Evolutionary conservation across 2,113 vertebrate species (phyloP), one percentile per base, ranked within the genome.

Genomic region (Nettapus auritus): DNA sequence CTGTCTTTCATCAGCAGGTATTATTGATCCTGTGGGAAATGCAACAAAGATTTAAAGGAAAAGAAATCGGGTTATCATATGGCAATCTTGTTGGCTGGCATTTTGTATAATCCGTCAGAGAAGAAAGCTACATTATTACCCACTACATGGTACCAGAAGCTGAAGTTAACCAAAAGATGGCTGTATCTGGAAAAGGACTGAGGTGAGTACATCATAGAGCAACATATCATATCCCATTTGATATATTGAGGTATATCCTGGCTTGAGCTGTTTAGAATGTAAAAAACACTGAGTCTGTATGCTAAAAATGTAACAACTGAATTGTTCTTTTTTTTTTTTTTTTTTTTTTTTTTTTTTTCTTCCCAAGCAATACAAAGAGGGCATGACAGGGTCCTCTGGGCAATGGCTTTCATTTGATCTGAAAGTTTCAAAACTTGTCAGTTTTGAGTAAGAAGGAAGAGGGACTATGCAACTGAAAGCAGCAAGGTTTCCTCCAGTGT

Each of bases 1-100:
- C 81, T 70, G 53, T 89, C 36, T 91, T 93, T 94, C 71, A 95
- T 89, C 93, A 95, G 79, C 74, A 91, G 73, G 73, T 93, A 57
- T 40, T 96, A 95, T 55, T 92, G 69, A 22, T 94, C 87, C 82
- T 53, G 78, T 89, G 63, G 75, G 67, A 92, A 92, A 69, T 56
- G n/a, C 57, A 82, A 88, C 46, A 46, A 59, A 84, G 53, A 59
- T 73, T 94, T 80, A 79, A 80, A 91, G 73, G 56, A 86, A 93
- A 93, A 93, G 29, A 56, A 91, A 92, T 55, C 3, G 0, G 36
- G 60, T 89, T 96, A 91, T 84, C 77, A 87, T 33, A 46, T 67
- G 57, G 66, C 52, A 86, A 77, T 71, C 64, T 48, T 79, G 82
- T 66, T 77, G 83, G n/a, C 74, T 86, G 77, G 42, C 28, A 63